Conservation (phyloP, 2,113 vertebrate genomes). For the Silurus meridionalis region DNA sequence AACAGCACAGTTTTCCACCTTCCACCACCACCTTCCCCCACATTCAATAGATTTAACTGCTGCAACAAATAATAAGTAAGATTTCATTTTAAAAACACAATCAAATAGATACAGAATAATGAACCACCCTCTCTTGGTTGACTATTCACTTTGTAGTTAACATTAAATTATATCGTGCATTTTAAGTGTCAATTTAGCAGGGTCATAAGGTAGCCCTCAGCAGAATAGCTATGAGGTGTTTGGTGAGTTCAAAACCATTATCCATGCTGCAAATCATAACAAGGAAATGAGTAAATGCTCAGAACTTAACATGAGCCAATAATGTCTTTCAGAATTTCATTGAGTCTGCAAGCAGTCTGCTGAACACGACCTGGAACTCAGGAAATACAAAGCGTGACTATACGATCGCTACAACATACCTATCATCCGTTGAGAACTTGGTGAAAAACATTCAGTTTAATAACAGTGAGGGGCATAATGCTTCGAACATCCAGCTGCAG, state of each 20-base stretch:
- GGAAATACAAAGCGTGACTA: fast-evolving
- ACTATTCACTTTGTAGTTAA: neutral
- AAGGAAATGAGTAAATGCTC: neutral
- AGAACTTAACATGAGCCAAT: neutral
- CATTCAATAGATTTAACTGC: no score
- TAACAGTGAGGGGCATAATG: neutral
- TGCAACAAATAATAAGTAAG: no score
- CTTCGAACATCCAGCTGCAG: conserved; percentile 59
- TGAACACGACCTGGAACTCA: conserved; percentile 59
- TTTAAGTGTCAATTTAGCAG: neutral
- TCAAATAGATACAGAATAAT: neutral
- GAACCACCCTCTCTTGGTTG: neutral
- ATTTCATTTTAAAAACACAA: no score
- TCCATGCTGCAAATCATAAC: neutral
- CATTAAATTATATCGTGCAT: neutral
- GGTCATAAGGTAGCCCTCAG: neutral
- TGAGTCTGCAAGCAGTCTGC: conserved; percentile 66
- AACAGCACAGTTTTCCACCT: neutral
- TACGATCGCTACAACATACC: conserved; percentile 66
- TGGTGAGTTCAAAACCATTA: neutral
- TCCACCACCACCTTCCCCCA: neutral
- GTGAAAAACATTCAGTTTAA: conserved; percentile 71
- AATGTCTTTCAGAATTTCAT: conserved; percentile 76
- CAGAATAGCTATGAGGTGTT: neutral
- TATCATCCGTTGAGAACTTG: conserved; percentile 78